These are phyloP conservation scores for Pavo muticus DNA, from an alignment of 2,113 vertebrate species.

Conservation along the genomic window DNA sequence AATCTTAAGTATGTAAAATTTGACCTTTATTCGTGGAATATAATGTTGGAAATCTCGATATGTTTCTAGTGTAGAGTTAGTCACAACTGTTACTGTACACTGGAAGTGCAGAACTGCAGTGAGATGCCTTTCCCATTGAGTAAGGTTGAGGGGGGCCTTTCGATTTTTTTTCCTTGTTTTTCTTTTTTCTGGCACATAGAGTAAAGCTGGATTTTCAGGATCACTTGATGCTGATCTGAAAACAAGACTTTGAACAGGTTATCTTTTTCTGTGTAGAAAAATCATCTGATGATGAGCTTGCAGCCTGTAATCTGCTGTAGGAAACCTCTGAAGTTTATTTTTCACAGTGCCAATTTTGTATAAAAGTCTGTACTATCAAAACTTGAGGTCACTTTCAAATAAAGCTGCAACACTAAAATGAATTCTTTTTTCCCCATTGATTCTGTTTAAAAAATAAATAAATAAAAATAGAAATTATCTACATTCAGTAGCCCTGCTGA, in stretches of 20 bases:
- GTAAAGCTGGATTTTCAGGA: background rate
- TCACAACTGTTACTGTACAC: background rate
- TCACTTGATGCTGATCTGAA: background rate
- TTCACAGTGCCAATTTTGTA: conserved; percentile 26
- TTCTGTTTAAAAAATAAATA: too few species aligned
- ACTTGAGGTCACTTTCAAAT: conserved; percentile 31
- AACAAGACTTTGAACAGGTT: background rate
- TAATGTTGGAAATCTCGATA: background rate
- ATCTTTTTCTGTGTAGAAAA: background rate
- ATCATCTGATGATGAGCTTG: background rate
- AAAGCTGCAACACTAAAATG: conserved; percentile 33
- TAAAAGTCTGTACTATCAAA: background rate
- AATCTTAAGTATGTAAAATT: background rate
- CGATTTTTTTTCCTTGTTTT: background rate
- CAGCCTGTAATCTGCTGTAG: background rate
- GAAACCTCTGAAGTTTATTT: conserved; percentile 22
- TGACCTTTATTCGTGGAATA: background rate
- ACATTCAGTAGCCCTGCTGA: too few species aligned
- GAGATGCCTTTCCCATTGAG: background rate
- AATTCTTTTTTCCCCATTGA: background rate
- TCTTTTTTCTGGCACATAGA: background rate
- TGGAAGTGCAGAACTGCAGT: background rate
- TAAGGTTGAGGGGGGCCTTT: background rate
- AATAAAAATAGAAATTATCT: too few species aligned
- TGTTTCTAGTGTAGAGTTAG: background rate